Conservation (phyloP, 2,888 invertebrate genomes). For the Oscheius myriophilus region DNA sequence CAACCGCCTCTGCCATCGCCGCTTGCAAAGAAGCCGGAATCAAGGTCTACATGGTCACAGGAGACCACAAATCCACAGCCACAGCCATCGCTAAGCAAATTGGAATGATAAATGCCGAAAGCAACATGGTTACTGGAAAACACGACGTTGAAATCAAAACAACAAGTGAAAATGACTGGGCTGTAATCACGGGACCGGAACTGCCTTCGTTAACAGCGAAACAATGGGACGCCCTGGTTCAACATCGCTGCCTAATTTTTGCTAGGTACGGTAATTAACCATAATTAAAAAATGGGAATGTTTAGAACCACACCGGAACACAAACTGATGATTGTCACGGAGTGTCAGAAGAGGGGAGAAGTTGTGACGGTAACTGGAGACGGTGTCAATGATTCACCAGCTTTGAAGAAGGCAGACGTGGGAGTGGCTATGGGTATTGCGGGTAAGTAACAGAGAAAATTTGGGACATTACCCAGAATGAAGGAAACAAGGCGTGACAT, state of each 20-base stretch:
- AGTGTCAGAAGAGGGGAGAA: conserved; percentile 49
- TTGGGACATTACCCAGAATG: too few species aligned
- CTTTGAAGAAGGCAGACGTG: conserved; percentile 58
- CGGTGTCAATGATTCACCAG: conserved; percentile 55
- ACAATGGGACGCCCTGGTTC: conserved; percentile 44
- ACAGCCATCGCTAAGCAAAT: conserved; percentile 63
- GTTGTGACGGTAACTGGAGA: conserved; percentile 52
- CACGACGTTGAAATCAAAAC: conserved; percentile 33
- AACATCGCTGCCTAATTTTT: conserved; percentile 45
- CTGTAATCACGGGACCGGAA: conserved; percentile 49
- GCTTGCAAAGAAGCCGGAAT: conserved; percentile 61
- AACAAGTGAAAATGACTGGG: conserved; percentile 36
- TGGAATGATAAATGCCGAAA: conserved; percentile 55
- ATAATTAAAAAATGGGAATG: background rate
- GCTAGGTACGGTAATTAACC: conserved; percentile 24
- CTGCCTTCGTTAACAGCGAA: conserved; percentile 35
- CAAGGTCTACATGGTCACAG: conserved; percentile 66
- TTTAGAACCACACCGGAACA: conserved; percentile 55
- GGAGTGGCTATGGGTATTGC: conserved; percentile 60
- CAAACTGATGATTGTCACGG: conserved; percentile 49
- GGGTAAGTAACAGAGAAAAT: conserved; percentile 25
- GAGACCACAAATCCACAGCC: conserved; percentile 62
- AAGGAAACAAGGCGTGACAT: background rate
- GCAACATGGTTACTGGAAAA: conserved; percentile 61
- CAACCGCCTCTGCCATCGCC: conserved; percentile 54